phyloP scores from a whole-genome alignment of 2,888 invertebrate genomes.

The Troilus luridus region DNA sequence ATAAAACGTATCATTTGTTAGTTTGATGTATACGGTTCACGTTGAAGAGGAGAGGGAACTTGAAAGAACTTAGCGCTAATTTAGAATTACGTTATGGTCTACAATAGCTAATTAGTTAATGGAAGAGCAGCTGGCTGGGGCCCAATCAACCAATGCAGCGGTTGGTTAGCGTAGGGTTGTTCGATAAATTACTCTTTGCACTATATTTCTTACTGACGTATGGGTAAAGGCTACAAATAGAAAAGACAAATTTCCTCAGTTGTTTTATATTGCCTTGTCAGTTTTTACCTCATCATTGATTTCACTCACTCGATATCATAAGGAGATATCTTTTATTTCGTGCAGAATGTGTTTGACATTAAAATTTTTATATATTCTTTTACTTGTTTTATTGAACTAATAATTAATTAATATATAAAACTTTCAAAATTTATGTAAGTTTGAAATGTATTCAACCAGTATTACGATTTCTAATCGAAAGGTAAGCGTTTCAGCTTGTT shows the following conservation, averaged over 20 bases:
- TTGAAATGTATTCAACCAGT: too few relatives aligned
- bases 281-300: too few relatives aligned
- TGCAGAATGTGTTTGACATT: too few relatives aligned
- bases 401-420: too few relatives aligned
- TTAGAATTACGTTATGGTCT: not conserved
- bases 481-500: too few relatives aligned
- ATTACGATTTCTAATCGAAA: too few relatives aligned
- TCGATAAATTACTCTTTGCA: not conserved
- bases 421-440: too few relatives aligned
- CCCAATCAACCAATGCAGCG: not conserved
- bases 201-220: not conserved
- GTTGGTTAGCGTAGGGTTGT: not conserved
- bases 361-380: too few relatives aligned
- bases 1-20: not conserved
- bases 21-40: not conserved
- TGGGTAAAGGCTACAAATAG: not conserved
- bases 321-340: too few relatives aligned
- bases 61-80: not conserved
- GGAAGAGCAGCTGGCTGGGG: not conserved
- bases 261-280: too few relatives aligned
- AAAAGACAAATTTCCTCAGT: not conserved
- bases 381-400: too few relatives aligned
- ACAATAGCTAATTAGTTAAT: constrained; percentile 2
- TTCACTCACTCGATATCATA: too few relatives aligned
- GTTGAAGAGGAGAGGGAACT: not conserved